These are phyloP conservation scores for Aphrophora alni DNA, from an alignment of 2,888 invertebrate genomes.

Conservation along the genomic window DNA sequence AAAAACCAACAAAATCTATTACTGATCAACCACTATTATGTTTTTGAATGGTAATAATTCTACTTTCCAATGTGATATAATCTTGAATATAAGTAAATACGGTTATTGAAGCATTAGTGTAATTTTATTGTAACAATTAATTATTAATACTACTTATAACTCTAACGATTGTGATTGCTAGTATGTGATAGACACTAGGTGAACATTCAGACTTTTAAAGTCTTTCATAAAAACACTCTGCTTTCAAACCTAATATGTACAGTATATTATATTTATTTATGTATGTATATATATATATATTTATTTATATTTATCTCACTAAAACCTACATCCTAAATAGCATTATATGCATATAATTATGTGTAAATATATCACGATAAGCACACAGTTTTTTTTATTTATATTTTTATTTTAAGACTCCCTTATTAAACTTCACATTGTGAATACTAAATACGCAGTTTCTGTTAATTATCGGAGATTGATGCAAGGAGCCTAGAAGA, in stretches of 20 bases:
- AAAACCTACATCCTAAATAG: conserved; percentile 13
- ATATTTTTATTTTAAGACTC: conserved; percentile 13
- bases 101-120: conserved; percentile 34
- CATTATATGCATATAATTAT: conserved; percentile 33
- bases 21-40: no score
- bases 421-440: conserved; percentile 35
- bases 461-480: conserved; percentile 6
- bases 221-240: conserved; percentile 37
- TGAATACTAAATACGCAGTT: conserved; percentile 37
- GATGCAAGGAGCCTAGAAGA: conserved; percentile 2
- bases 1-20: no score
- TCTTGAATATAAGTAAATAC: conserved; percentile 46
- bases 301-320: conserved; percentile 25
- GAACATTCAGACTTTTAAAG: conserved; percentile 35
- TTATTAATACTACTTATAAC: conserved; percentile 13
- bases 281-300: conserved; percentile 30
- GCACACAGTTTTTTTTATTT: conserved; percentile 29
- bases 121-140: conserved; percentile 12
- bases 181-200: conserved; percentile 35
- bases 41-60: no score
- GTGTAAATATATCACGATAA: conserved; percentile 42
- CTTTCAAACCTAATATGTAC: conserved; percentile 33
- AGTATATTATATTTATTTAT: conserved; percentile 31
- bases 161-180: conserved; percentile 43
- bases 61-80: neutral